Evolutionary conservation across 2,113 vertebrate genomes (phyloP), one percentile per base, ranked within the genome.

Genomic region (Phrynocephalus versicolor): DNA sequence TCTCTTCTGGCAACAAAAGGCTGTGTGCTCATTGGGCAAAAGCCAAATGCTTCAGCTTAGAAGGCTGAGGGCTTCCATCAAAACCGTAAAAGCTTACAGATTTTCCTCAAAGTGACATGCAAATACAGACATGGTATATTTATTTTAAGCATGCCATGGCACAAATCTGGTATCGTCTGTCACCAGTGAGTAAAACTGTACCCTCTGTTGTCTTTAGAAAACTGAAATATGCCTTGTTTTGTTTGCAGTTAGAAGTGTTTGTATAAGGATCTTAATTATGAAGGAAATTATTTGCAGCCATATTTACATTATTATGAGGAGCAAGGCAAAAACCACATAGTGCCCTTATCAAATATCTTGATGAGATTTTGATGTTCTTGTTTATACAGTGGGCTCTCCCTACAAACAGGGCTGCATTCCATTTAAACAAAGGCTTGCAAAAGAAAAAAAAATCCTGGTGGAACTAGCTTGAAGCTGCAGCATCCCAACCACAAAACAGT

Each of bases 281-380:
- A 92, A 65, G 33, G 79, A 70, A 87, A 80, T 64, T 23, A 76
- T 76, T 90, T 92, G 83, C 39, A 74, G 81, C 41, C 81, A 21
- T 79, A 92, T 93, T 92, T 92, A 91, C 74, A 87, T 84, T 88
- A 76, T 41, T 74, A 51, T 73, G 79, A 70, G 73, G 88, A 90
- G 1, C 64, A 84, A 88, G n/a, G 81, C 4, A 84, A 67, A 83
- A 77, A 77, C 67, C 62, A 23, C 21, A 69, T 62, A 1, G 13
- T 2, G 45, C 35, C 41, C 37, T 69, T 45, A 73, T 86, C 80
- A 86, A 82, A 85, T 62, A 62, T 86, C 88, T 79, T 89, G 70
- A 69, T 62, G 2, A 16, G 88, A 91, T 89, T 82, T 55, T 81
- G 81, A 57, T 86, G 84, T 37, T 84, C 51, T 75, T 91, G 33